These are phyloP conservation scores for Periphyllus acericola DNA, from an alignment of 2,888 invertebrate genomes.

Conservation along the genomic window DNA sequence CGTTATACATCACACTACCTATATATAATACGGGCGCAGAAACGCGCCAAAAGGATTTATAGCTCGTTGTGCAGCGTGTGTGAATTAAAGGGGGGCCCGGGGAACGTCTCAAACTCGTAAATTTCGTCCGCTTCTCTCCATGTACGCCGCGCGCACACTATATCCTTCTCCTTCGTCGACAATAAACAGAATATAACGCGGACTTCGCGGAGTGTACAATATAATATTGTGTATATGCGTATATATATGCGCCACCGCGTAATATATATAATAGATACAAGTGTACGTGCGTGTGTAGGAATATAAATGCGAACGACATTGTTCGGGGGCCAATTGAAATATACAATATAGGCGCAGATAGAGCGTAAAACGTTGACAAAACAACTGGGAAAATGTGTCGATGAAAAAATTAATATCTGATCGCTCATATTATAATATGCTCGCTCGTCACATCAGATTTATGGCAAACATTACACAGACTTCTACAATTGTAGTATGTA, in stretches of 20 bases:
- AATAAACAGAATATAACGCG: conserved; percentile 16
- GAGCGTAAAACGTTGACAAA: background rate
- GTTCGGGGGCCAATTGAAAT: too few species aligned
- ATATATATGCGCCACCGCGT: background rate
- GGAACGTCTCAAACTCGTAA: conserved; percentile 42
- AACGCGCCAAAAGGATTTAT: conserved; percentile 28
- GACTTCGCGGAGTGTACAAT: background rate
- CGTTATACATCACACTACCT: too few species aligned
- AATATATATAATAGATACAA: background rate
- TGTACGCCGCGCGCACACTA: background rate
- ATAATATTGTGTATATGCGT: background rate
- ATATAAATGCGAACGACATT: too few species aligned
- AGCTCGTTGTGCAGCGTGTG: background rate
- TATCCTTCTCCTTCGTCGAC: background rate
- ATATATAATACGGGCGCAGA: background rate
- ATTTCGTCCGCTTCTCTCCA: background rate
- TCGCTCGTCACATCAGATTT: background rate
- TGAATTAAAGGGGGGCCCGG: conserved; percentile 24
- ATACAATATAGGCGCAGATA: background rate
- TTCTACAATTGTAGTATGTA: too few species aligned
- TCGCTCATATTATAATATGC: background rate
- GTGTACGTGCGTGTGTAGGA: background rate
- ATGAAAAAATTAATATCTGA: conserved; percentile 5
- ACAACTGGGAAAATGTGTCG: conserved; percentile 24
- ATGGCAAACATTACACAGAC: background rate